Base-by-base conservation (phyloP, 1,140 invertebrate genomes). In the Rhyacophila brunnea region DNA sequence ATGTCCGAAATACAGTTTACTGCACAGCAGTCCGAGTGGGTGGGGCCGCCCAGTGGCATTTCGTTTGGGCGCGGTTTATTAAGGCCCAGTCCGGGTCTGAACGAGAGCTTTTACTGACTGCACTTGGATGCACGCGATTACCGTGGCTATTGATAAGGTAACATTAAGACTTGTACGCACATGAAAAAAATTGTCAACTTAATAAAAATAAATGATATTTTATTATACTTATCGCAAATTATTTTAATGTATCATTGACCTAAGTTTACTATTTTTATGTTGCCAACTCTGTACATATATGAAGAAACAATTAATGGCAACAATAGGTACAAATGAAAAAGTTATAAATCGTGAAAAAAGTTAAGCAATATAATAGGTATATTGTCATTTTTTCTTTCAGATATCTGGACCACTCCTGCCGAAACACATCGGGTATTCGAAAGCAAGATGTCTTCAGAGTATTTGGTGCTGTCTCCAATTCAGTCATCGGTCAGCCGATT, bases 21-120 rank as follows among this genome's bases (percentile, higher is more conserved):
- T 96, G 93, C 66, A 87, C 87, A 0, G 92, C 91, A 0, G 87
- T 97, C 4, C 79, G 85, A 51, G 81, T 86, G 10, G 93, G 93
- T 1, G 86, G 87, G 0, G 84, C 88, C 52, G 74, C 81, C 3
- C 92, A 94, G 68, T 96, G 92, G 93, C 80, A 92, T 20, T 94
- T 94, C 70, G 84, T 87, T 0, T 92, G 91, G 83, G 77, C 88
- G 35, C 78, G 87, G 13, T 96, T 91, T 67, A 65, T 82, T 10
- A 82, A 81, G 3, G 83, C 88, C 0, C 87, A 87, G 58, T 86
- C 91, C 0, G 88, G 85, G 0, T 84, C 87, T 0, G 92, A 95
- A 68, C 86, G 90, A 66, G 86, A 88, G 54, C 69, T 87, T 6
- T 71, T 95, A 4, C 71, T 95, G 0, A 79, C 78, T n/a, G 85